phyloP scores from a whole-genome alignment of 2,797 vertebrate species.

The Takifugu ocellatus region DNA sequence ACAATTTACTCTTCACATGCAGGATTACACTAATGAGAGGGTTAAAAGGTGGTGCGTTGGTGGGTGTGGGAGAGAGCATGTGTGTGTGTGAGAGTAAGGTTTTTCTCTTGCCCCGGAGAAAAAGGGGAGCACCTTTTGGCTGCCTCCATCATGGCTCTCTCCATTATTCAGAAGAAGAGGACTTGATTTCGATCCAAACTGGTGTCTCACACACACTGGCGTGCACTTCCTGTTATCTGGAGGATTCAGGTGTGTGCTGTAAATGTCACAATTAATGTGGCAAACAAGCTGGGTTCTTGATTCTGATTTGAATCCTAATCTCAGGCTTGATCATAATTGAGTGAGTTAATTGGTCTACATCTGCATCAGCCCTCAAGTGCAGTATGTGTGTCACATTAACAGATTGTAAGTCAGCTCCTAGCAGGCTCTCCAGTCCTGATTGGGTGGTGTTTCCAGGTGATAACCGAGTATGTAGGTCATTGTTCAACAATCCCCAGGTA shows the following conservation, averaged over 20 bases:
- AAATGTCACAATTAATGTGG: slow-evolving; percentile 18
- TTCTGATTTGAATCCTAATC: slow-evolving; percentile 31
- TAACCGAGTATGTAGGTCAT: slow-evolving; percentile 61
- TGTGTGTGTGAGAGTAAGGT: slow-evolving; percentile 6
- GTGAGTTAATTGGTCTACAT: slow-evolving; percentile 19
- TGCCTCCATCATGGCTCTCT: slow-evolving; percentile 41
- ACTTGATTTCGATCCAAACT: slow-evolving; percentile 60
- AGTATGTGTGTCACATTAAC: slow-evolving; percentile 18
- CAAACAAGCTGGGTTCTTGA: slow-evolving; percentile 3
- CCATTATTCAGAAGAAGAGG: slow-evolving; percentile 62
- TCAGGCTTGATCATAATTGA: slow-evolving; percentile 4
- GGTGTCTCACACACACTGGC: slow-evolving; percentile 18
- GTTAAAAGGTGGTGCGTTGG: slow-evolving; percentile 60
- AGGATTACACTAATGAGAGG: slow-evolving; percentile 78
- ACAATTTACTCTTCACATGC: slow-evolving; percentile 70
- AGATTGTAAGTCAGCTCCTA: slow-evolving; percentile 23
- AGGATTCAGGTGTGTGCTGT: slow-evolving; percentile 35
- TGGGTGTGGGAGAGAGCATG: not conserved
- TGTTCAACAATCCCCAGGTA: slow-evolving; percentile 25
- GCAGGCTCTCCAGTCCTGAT: slow-evolving; percentile 49
- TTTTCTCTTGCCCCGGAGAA: slow-evolving; percentile 52
- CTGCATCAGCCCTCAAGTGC: slow-evolving; percentile 17
- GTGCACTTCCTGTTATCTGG: slow-evolving; percentile 35
- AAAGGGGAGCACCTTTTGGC: slow-evolving; percentile 40
- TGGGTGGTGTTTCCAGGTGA: slow-evolving; percentile 51